phyloP scores from a whole-genome alignment of 1,140 invertebrate species.

The Drosophila trapezifrons region DNA sequence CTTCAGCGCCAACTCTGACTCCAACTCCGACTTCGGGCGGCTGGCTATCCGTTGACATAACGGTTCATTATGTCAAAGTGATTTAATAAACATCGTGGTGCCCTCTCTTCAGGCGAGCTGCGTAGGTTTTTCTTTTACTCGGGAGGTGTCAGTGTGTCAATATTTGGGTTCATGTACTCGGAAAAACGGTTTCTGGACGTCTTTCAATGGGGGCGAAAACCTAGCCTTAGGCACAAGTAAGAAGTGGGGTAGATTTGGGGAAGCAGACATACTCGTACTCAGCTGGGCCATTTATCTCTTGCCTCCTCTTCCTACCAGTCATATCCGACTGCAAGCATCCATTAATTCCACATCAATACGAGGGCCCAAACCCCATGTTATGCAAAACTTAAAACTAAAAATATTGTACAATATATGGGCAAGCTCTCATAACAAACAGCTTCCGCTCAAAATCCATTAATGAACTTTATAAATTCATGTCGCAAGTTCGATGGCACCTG shows the following conservation, averaged over 20 bases:
- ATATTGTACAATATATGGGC: slow-evolving; percentile 49
- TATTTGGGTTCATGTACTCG: slow-evolving; percentile 23
- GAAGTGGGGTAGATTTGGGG: background rate
- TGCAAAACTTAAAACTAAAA: slow-evolving; percentile 60
- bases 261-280: no score
- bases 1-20: slow-evolving; percentile 29
- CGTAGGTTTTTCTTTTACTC: slow-evolving; percentile 24
- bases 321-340: background rate
- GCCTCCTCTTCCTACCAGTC: background rate
- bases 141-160: slow-evolving; percentile 8
- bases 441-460: slow-evolving; percentile 58
- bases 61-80: slow-evolving; percentile 79
- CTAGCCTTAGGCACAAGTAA: background rate
- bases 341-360: slow-evolving; percentile 1
- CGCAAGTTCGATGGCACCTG: slow-evolving; percentile 40
- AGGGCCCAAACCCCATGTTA: slow-evolving; percentile 23
- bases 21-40: slow-evolving; percentile 25
- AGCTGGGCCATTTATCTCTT: no score
- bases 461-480: slow-evolving; percentile 60
- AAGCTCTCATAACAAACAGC: slow-evolving; percentile 36
- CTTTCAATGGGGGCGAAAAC: background rate
- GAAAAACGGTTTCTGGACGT: slow-evolving; percentile 15
- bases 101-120: slow-evolving; percentile 6
- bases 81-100: slow-evolving; percentile 55
- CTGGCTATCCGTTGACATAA: slow-evolving; percentile 61